Base-by-base conservation (phyloP, 2,797 vertebrate genomes). In the Chromis chromis region DNA sequence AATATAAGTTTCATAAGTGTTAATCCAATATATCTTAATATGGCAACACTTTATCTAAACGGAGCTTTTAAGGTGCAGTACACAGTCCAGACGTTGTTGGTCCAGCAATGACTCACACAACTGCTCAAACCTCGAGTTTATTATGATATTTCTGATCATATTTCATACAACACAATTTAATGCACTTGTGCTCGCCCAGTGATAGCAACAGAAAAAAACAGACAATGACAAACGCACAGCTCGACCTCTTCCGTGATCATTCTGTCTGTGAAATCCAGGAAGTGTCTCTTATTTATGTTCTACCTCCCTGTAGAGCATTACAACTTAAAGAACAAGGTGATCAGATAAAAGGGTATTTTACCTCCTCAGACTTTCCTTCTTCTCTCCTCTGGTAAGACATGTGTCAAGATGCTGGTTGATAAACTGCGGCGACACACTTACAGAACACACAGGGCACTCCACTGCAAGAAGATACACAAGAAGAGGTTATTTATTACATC, bases 321-420 rank as follows among this genome's bases (percentile, higher is more conserved):
- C 14, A 55, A 9, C 33, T 21, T 63, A 70, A 52, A 59, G 50
- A 67, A 12, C 12, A 53, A 22, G 68, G 50, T 65, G 27, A 44
- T 50, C 13, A 49, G n/a, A 63, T 16, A 46, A 24, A 25, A 48
- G 40, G 19, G 8, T 67, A 24, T 58, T 71, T 89, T 86, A 98
- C 97, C 96, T 98, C 42, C 97, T 91, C 24, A 99, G 93, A 87
- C 96, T 95, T 27, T 97, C 97, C 77, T 95, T 98, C 90, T 99
- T 99, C 85, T 96, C 95, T 1, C 91, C 96, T 4, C 96, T 94
- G 57, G 31, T 84, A 63, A 99, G 92, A 87, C 97, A 99, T 21
- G 81, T 88, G 73, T 99, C 98, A 77, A 99, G 90, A 78, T 99
- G 97, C 56, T 95, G 96, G 90, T 99, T 99, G 84, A 99, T 97